Percentiles rank a stretch among this genome's conserved stretches.
Evolutionary conservation across 2,113 vertebrate species (phyloP).

Genomic region (Cnemophilus loriae): DNA sequence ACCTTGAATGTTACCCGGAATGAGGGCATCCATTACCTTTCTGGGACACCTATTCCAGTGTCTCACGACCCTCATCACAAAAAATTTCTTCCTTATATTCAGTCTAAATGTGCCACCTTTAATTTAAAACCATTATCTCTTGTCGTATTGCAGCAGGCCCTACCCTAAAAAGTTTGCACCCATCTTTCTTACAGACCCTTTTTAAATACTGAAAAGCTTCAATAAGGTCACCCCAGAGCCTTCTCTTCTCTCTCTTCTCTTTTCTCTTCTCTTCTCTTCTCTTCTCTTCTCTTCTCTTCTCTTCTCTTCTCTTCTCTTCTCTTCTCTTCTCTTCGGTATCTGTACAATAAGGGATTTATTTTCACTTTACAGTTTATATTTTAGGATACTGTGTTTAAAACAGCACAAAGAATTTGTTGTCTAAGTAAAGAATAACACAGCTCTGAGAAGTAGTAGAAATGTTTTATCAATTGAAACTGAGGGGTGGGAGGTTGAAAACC

Average conservation of each 20-base stretch:
- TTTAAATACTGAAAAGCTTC: background rate
- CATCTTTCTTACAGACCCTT: background rate
- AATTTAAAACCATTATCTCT: background rate
- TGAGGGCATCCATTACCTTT: background rate
- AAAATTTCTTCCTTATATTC: background rate
- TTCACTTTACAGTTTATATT: background rate
- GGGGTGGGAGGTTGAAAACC: fast-evolving
- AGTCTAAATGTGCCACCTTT: background rate
- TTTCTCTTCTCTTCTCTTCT: background rate
- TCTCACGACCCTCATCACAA: background rate
- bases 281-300: background rate
- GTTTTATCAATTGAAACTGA: background rate
- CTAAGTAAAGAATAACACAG: background rate
- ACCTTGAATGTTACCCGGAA: too few species aligned
- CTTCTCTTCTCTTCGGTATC: background rate
- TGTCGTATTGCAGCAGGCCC: background rate
- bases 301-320: fast-evolving
- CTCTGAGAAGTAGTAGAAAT: background rate
- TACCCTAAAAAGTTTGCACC: background rate
- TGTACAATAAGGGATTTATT: background rate
- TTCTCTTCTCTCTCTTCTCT: too few species aligned
- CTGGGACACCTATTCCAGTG: background rate
- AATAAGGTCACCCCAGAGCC: background rate
- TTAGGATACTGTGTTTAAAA: background rate
- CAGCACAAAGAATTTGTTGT: background rate